Base-by-base conservation (phyloP, 2,113 vertebrate genomes). In the Sinocyclocheilus rhinocerous region DNA sequence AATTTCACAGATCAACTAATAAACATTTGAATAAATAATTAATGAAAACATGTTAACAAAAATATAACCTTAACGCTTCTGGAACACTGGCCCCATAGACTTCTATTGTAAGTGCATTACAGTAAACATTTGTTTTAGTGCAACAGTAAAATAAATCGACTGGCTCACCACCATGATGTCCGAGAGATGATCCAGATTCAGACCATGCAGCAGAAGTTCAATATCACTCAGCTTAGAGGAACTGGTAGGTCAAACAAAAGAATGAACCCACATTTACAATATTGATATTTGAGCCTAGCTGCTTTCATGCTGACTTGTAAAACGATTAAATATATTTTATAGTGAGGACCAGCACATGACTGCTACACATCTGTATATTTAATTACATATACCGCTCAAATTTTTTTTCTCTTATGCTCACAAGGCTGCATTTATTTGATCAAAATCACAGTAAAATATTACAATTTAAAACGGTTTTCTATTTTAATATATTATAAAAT, bases 121-220 rank as follows among this genome's bases (percentile, higher is more conserved):
- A 26, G 1, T 24, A 81, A 81, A 65, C n/a, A 26, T 81, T 63
- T 42, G 13, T 65, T 42, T 65, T 26, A 48, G 8, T 0, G 3
- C 0, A 45, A 63, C 22, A 18, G 18, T n/a, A 42, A 81, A n/a
- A 65, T 6, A 76, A 59, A 61, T 29, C 6, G 11, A 33, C 8
- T 72, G 8, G 87, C 94, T 93, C 83, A 95, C 94, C 69, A 83
- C 79, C 86, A 96, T 90, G 79, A 92, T 83, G 85, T 96, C 95
- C 76, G 89, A 81, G 81, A 98, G 90, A 88, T 96, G 91, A 88
- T 95, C 95, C 79, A 99, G 95, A 84, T 93, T 94, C 73, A 99
- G 93, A 48, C 98, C 97, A 83, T 96, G 95, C 39, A 99, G 96
- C 91, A 99, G 94, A 77, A 99, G 90, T 87, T 97, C 95, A 69